Evolutionary conservation across 2,888 invertebrate species (phyloP).

Genomic region (Tetragonisca angustula): DNA sequence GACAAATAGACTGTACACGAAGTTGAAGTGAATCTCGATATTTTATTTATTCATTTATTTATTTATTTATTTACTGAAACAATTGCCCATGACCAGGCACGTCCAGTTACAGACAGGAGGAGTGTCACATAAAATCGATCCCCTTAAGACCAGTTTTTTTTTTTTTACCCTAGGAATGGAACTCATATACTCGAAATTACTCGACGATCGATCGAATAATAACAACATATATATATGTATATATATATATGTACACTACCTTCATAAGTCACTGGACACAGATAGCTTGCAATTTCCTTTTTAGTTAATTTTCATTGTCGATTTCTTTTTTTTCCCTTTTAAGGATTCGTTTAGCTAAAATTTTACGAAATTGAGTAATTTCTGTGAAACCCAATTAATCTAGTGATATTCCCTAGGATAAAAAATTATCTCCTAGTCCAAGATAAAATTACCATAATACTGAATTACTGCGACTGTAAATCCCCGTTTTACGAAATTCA

Average conservation of each 20-base stretch:
- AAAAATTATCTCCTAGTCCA: no score
- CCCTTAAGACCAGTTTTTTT: slow-evolving; percentile 22
- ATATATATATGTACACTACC: neutral
- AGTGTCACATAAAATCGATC: slow-evolving; percentile 28
- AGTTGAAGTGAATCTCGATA: neutral
- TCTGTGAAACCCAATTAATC: no score
- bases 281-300: neutral
- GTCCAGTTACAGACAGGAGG: slow-evolving; percentile 22
- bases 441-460: no score
- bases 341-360: neutral
- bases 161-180: slow-evolving; percentile 29
- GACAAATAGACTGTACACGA: neutral
- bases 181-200: slow-evolving; percentile 23
- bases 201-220: slow-evolving; percentile 43
- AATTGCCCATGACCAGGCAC: slow-evolving; percentile 18
- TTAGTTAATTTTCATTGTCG: neutral
- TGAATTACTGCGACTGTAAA: no score
- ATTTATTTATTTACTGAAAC: slow-evolving; percentile 44
- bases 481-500: no score
- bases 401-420: no score
- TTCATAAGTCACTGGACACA: neutral
- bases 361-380: neutral
- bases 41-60: slow-evolving; percentile 39
- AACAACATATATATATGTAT: slow-evolving; percentile 31
- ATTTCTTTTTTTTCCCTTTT: neutral